A percentile compares a stretch with the other conserved stretches of the same genome.
phyloP scores from a whole-genome alignment of 1,140 invertebrate species.

The Araneus ventricosus region DNA sequence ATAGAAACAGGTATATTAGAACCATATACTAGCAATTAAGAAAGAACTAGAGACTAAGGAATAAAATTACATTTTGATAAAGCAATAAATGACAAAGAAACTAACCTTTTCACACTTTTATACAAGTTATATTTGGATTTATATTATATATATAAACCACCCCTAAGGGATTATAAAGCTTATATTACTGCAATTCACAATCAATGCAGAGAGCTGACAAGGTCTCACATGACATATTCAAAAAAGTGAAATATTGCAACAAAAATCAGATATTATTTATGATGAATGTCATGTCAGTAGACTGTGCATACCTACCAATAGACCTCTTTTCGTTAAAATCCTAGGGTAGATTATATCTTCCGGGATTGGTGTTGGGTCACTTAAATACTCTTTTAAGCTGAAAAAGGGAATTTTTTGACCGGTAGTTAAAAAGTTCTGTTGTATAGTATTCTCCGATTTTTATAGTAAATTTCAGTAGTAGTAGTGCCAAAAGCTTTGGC shows the following conservation, averaged over 20 bases:
- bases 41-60: no score
- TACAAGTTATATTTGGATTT: no score
- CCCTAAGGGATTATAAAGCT: neutral
- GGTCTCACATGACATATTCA: neutral
- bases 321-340: constrained; percentile 6
- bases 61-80: no score
- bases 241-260: no score
- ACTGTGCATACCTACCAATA: no score
- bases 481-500: constrained; percentile 14
- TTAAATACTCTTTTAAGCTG: constrained; percentile 38
- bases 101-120: constrained; percentile 95
- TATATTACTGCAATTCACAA: neutral
- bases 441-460: neutral
- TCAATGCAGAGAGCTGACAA: neutral
- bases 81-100: neutral
- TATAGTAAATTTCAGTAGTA: no score
- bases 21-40: no score
- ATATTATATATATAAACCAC: no score
- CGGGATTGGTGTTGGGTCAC: neutral
- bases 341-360: neutral
- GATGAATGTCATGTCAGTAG: no score
- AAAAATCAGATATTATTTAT: no score
- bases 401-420: constrained; percentile 55
- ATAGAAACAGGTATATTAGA: no score
- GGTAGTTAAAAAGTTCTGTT: constrained; percentile 24